Evolutionary conservation across 2,113 vertebrate species (phyloP), one percentile per base, ranked within the genome.

Genomic region (Megaleporinus macrocephalus): DNA sequence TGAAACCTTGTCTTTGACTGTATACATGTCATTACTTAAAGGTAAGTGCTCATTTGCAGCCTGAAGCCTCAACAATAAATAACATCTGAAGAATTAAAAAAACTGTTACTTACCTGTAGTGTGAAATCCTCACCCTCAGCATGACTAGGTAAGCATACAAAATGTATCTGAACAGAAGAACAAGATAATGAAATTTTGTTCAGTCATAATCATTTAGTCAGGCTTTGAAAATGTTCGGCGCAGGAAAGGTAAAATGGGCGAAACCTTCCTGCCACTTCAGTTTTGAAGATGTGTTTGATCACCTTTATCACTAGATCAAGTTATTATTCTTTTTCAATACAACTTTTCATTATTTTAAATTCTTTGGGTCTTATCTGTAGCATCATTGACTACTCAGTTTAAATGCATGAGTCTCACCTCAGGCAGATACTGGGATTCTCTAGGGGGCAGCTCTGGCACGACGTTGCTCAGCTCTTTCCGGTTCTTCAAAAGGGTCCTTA

Each of bases 401-500:
- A 5, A 33, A 12, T 62, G 13, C 4, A 44, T 66, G 44, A 47
- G 26, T 5, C 57, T 79, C 89, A 99, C 98, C 96, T 98, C 95
- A 65, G 95, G 92, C 83, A 95, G 89, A 83, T 80, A 88, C 76
- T 89, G 85, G 41, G 92, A 53, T 20, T 95, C 93, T 91, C 89
- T 93, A 83, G 87, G 33, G 12, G 88, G 91, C 82, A 95, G 93
- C 27, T 95, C 96, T 41, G 93, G 73, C 80, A 93, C 92, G 14
- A 99, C 16, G 30, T 3, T 92, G 91, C 98, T 98, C 2, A 99
- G 93, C 13, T 95, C 95, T 87, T 96, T 98, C 73, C 93, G 95
- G 89, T 95, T 98, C 85, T 95, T 96, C 16, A 99, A 89, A 81
- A 98, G 90, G 59, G 91, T 95, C 91, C 95, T 98, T 84, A 96